These are phyloP conservation scores for Charadrius vociferus DNA, from an alignment of 2,113 vertebrate genomes.

Conservation along the genomic window DNA sequence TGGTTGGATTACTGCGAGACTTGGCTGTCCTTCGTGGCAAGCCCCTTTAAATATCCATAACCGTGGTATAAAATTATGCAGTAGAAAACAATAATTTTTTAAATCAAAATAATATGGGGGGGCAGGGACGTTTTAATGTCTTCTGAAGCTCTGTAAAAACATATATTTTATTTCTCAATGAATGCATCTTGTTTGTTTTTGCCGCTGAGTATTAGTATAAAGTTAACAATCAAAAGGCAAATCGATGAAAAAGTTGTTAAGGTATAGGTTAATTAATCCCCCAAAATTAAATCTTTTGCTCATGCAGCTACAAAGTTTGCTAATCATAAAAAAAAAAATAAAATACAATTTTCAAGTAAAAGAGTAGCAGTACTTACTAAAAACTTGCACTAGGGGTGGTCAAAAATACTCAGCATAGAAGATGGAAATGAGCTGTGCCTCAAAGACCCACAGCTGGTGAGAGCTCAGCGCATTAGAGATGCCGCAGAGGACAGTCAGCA, in stretches of 20 bases:
- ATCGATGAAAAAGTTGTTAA: background rate
- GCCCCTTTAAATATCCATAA: background rate
- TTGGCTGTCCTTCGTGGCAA: background rate
- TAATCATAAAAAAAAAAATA: background rate
- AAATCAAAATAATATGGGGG: background rate
- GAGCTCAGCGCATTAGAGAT: background rate
- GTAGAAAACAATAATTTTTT: background rate
- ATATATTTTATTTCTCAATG: background rate
- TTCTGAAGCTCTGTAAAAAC: background rate
- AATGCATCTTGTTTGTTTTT: background rate
- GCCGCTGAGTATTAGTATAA: background rate
- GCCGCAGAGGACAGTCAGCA: background rate
- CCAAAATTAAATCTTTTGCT: background rate
- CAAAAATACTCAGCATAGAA: background rate
- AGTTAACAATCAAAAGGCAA: background rate
- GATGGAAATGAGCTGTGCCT: background rate
- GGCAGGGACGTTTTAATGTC: background rate
- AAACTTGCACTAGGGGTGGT: background rate
- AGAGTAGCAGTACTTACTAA: background rate
- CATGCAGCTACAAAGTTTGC: background rate
- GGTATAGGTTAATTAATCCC: background rate
- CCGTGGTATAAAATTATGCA: background rate
- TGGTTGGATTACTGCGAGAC: background rate
- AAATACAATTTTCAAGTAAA: background rate
- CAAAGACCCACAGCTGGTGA: background rate